A percentile compares a stretch with the other conserved stretches of the same genome.
These are phyloP conservation scores for Strigamia maritima DNA, from an alignment of 2,888 invertebrate species.

Conservation along the genomic window DNA sequence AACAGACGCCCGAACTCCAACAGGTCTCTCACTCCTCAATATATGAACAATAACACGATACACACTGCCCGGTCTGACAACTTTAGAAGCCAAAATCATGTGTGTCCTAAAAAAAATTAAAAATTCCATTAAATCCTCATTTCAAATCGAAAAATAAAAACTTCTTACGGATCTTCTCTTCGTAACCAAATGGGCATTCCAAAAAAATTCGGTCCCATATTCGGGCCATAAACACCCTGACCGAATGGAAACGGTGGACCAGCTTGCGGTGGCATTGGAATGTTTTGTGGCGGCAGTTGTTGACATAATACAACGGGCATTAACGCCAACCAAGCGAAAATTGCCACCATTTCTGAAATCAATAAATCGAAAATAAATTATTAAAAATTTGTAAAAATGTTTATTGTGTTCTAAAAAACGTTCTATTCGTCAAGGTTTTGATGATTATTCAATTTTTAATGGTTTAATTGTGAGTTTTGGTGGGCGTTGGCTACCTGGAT, in stretches of 20 bases:
- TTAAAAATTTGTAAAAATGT: no score
- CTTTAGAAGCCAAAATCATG: conserved; percentile 41
- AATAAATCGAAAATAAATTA: no score
- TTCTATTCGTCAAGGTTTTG: neutral
- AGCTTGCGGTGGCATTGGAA: neutral
- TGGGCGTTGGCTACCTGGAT: neutral
- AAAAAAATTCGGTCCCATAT: neutral
- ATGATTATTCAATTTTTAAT: neutral
- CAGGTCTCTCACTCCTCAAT: conserved; percentile 29
- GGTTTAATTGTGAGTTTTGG: neutral
- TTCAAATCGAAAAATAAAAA: neutral
- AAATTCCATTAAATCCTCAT: neutral
- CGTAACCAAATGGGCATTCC: neutral
- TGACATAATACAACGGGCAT: neutral
- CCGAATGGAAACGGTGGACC: neutral
- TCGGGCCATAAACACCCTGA: neutral
- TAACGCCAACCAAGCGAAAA: neutral
- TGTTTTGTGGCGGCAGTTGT: neutral
- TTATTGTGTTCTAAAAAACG: no score
- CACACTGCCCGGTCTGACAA: conserved; percentile 41
- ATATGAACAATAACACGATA: conserved; percentile 41
- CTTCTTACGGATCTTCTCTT: conserved; percentile 17
- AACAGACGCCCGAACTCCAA: conserved; percentile 39
- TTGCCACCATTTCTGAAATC: neutral
- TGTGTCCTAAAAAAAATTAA: conserved; percentile 37